Conservation (phyloP, 1,140 invertebrate genomes). For the Drosophila santomea region DNA sequence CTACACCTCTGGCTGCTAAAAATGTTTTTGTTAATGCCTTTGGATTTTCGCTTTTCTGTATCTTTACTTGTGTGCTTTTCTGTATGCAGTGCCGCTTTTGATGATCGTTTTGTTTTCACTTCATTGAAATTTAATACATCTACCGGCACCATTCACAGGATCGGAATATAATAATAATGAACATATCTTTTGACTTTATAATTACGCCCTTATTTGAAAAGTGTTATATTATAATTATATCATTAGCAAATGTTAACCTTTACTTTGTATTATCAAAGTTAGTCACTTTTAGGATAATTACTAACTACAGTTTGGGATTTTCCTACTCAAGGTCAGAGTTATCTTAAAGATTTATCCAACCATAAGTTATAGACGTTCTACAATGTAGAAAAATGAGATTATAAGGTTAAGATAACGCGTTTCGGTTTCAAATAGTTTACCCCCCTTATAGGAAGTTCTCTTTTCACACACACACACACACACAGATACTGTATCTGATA, state of each 20-base stretch:
- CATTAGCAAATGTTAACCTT: no score
- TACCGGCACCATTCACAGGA: conserved; percentile 11
- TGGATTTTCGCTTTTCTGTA: conserved; percentile 62
- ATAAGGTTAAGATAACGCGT: neutral
- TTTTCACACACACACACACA: neutral
- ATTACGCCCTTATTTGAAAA: no score
- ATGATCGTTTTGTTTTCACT: conserved; percentile 48
- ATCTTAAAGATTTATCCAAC: no score
- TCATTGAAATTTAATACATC: conserved; percentile 73
- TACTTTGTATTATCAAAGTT: no score
- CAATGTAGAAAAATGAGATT: neutral
- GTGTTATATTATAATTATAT: no score
- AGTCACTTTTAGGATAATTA: no score
- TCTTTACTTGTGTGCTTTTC: conserved; percentile 25
- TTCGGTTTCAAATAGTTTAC: neutral
- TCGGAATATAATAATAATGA: conserved; percentile 9
- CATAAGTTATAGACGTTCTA: no score
- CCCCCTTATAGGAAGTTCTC: neutral
- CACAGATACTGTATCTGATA: neutral
- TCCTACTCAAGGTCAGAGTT: neutral
- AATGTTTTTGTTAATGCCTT: conserved; percentile 56
- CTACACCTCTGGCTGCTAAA: conserved; percentile 29
- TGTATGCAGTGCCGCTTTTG: conserved; percentile 24
- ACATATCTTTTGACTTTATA: neutral
- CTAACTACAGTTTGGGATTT: no score